Conservation (phyloP, 2,888 invertebrate species). For the Habrosyne pyritoides region DNA sequence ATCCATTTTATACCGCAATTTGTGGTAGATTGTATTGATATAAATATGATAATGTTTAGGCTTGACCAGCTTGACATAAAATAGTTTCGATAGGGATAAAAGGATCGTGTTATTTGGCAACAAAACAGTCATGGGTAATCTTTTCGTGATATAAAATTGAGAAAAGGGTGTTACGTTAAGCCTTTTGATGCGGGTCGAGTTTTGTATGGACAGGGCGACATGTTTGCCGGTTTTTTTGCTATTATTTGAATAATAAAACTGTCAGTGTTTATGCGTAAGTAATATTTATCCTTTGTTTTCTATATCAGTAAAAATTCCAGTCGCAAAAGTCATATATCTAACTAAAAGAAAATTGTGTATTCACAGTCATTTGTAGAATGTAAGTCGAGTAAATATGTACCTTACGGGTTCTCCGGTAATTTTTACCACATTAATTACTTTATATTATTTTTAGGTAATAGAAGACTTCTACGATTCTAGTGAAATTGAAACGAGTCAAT, state of each 20-base stretch:
- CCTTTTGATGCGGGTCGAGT: slow-evolving; percentile 82
- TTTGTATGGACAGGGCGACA: slow-evolving; percentile 74
- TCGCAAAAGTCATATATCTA: neutral
- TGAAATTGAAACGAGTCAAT: neutral
- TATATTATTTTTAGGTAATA: no score
- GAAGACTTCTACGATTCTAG: no score
- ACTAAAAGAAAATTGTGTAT: neutral
- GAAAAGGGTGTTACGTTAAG: slow-evolving; percentile 79
- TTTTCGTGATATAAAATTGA: slow-evolving; percentile 76
- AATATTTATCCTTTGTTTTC: slow-evolving; percentile 67
- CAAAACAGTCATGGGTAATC: slow-evolving; percentile 75
- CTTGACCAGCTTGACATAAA: slow-evolving; percentile 16
- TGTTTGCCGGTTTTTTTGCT: slow-evolving; percentile 75
- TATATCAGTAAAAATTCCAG: slow-evolving; percentile 23
- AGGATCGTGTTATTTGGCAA: slow-evolving; percentile 76
- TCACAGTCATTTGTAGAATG: neutral
- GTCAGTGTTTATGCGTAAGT: slow-evolving; percentile 67
- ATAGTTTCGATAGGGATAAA: slow-evolving; percentile 51
- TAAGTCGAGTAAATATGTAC: no score
- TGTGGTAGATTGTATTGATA: neutral
- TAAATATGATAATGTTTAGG: slow-evolving; percentile 1
- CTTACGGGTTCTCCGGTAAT: neutral
- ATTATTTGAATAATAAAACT: slow-evolving; percentile 78
- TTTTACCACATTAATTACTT: no score
- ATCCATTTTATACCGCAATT: no score